A percentile compares a stretch with the other conserved stretches of the same genome.
Evolutionary conservation across 2,888 invertebrate species (phyloP).

Genomic region (Drosophila fungiperda): DNA sequence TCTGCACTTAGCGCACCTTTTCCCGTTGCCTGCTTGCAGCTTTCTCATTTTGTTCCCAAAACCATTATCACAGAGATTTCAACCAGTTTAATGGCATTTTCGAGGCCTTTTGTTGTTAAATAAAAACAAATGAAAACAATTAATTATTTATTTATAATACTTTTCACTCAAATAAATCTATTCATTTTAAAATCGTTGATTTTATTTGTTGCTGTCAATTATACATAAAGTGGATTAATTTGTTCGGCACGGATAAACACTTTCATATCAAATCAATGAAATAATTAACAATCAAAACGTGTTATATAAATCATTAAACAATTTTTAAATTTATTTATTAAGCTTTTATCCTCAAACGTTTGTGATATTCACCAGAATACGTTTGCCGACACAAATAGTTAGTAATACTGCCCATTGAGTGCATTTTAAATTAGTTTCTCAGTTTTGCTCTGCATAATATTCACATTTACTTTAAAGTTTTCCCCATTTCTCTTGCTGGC

Average conservation of each 20-base stretch:
- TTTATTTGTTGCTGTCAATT: not conserved
- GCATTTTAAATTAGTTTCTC: constrained; percentile 67
- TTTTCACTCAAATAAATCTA: not conserved
- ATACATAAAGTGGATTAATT: not conserved
- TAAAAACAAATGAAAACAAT: not conserved
- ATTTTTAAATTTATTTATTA: not conserved
- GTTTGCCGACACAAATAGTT: constrained; percentile 14
- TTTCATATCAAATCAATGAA: not conserved
- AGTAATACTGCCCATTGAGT: constrained; percentile 21
- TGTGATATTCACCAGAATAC: not conserved
- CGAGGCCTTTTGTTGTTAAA: not conserved
- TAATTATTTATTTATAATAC: not conserved
- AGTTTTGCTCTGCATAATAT: constrained; percentile 67
- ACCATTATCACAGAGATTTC: constrained; percentile 1
- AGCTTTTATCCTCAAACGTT: not conserved
- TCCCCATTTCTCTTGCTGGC: constrained; percentile 21
- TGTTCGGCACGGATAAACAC: fast-evolving
- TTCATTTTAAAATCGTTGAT: not conserved
- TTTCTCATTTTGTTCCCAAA: constrained; percentile 24
- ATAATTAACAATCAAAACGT: not conserved
- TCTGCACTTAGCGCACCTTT: constrained; percentile 47
- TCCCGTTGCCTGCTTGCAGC: constrained; percentile 23
- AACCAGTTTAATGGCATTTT: not conserved
- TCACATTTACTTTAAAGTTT: constrained; percentile 70
- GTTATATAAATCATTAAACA: not conserved